Evolutionary conservation across 2,113 vertebrate species (phyloP), one percentile per base, ranked within the genome.

Genomic region (Zosterops pallidus): DNA sequence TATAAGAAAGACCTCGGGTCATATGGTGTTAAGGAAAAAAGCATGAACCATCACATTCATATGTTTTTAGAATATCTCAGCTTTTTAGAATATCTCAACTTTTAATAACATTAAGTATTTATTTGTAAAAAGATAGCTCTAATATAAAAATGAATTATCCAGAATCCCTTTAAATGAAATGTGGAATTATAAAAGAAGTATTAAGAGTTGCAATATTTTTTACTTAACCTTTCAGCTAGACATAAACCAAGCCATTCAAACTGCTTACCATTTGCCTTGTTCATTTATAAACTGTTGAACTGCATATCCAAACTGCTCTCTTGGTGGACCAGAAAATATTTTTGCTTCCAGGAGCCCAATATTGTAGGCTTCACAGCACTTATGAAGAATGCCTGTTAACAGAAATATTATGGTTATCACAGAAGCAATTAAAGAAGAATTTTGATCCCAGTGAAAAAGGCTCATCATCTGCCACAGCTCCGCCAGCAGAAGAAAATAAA

Each of bases 261-360:
- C 44, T 52, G 68, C 98, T 98, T 98, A 99, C 99, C 99, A 99
- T 98, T 99, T 99, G 85, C 98, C 98, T 89, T 98, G 88, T 80
- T 97, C 91, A 92, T 98, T 99, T 94, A 91, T 86, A 24, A 98
- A 96, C 89, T 99, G 99, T 42, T 99, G 98, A 49, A 99, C 97
- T 16, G 98, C 70, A 81, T 99, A 99, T 79, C 99, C 99, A 97
- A 99, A 99, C 94, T 99, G 98, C 59, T 98, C 98, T 39, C 39
- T 80, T 35, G 96, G 93, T 55, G 98, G 97, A 52, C 99, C 99
- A 10, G 96, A 98, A 97, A 99, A 99, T 74, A 99, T 94, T 98
- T 98, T 99, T 83, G 98, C 98, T 82, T 96, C 97, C 77, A 96
- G 96, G 13, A 99, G 98, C 21, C 98, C 99, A 53, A 99, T 92